Conservation (phyloP, 2,797 vertebrate genomes). For the Clangula hyemalis region DNA sequence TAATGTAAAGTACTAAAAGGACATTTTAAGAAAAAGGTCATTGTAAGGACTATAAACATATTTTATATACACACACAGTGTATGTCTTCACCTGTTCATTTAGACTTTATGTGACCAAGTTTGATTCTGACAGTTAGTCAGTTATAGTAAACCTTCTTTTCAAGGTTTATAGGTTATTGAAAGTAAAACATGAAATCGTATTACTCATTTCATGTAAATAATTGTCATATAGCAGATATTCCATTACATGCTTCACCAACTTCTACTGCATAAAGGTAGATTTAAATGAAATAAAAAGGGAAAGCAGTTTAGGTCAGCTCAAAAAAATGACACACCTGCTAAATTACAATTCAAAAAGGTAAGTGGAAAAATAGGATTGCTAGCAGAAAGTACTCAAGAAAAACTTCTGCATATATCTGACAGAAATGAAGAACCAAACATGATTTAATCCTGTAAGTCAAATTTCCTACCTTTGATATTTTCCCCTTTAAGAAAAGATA, state of each 20-base stretch:
- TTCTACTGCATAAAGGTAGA: neutral
- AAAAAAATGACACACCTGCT: constrained; percentile 10
- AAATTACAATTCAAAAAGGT: neutral
- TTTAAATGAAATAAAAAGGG: neutral
- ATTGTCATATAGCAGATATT: neutral
- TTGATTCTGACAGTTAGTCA: neutral
- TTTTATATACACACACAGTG: neutral
- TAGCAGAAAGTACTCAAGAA: neutral
- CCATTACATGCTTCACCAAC: neutral
- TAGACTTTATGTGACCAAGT: neutral
- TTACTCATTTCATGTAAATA: neutral
- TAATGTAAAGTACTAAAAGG: neutral
- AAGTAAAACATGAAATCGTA: neutral
- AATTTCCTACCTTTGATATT: constrained; percentile 5
- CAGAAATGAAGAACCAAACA: neutral
- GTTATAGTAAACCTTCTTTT: neutral
- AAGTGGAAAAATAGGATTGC: constrained; percentile 1
- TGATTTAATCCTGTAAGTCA: constrained; percentile 4
- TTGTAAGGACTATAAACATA: neutral
- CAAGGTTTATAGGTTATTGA: neutral
- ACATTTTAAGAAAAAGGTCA: neutral
- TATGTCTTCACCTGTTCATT: neutral
- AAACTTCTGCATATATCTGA: neutral
- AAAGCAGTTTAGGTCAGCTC: neutral
- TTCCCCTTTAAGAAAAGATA: neutral